Percentiles rank a stretch among this genome's conserved stretches.
Evolutionary conservation across 2,113 vertebrate species (phyloP).

Genomic region (Clinocottus analis): DNA sequence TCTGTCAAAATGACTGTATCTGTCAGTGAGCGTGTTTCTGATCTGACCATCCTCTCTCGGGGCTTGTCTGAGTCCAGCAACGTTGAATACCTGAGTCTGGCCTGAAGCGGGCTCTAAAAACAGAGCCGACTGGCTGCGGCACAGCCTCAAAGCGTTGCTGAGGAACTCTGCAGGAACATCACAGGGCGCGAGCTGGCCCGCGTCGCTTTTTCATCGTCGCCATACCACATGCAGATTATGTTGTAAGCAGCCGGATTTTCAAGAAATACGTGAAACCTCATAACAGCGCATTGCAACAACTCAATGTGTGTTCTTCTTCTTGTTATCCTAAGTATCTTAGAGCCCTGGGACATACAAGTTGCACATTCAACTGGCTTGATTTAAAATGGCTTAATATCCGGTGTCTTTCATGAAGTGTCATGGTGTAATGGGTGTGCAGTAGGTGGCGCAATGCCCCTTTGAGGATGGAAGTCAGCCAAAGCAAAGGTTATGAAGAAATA

Average conservation of each 20-base stretch:
- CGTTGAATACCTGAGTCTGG: slow-evolving; percentile 25
- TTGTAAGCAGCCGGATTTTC: background rate
- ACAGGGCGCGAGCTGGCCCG: background rate
- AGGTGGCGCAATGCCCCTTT: no score
- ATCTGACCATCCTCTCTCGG: slow-evolving; percentile 46
- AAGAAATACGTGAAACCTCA: background rate
- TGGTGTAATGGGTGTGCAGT: no score
- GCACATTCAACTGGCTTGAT: no score
- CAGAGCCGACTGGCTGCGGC: slow-evolving; percentile 18
- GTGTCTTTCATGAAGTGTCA: no score
- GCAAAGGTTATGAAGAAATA: no score
- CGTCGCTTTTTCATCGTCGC: background rate
- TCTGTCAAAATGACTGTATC: slow-evolving; percentile 76
- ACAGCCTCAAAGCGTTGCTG: background rate
- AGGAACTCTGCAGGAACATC: background rate
- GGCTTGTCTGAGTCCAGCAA: slow-evolving; percentile 25
- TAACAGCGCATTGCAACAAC: background rate
- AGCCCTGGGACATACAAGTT: no score
- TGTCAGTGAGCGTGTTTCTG: slow-evolving; percentile 63
- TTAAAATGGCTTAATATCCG: no score
- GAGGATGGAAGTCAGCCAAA: no score
- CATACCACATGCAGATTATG: background rate
- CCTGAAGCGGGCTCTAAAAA: slow-evolving; percentile 1
- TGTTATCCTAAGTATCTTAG: no score
- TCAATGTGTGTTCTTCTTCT: background rate